Conservation (phyloP, 2,888 invertebrate genomes). For the Trisateles emortualis region DNA sequence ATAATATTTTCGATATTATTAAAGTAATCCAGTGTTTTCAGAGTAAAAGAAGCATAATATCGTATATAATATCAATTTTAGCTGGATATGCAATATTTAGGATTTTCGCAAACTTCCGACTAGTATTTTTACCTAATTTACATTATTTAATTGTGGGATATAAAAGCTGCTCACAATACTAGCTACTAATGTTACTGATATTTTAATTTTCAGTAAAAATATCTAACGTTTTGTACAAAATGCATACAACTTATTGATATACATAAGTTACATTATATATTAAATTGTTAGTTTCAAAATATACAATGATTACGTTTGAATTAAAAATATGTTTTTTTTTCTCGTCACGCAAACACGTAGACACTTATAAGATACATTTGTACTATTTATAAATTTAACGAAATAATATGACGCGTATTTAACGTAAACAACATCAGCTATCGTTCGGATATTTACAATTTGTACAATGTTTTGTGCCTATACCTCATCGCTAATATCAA, state of each 20-base stretch:
- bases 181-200: conserved; percentile 53
- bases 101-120: conserved; percentile 68
- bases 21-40: conserved; percentile 56
- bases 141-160: conserved; percentile 65
- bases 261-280: conserved; percentile 58
- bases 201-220: conserved; percentile 73
- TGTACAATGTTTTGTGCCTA: conserved; percentile 59
- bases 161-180: conserved; percentile 74
- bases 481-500: conserved; percentile 29
- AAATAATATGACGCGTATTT: conserved; percentile 55
- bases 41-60: conserved; percentile 57
- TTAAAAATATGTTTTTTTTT: conserved; percentile 55
- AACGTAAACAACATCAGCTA: conserved; percentile 58
- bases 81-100: conserved; percentile 69
- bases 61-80: conserved; percentile 63
- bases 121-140: conserved; percentile 71
- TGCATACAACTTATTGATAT: conserved; percentile 62
- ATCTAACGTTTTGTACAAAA: conserved; percentile 82
- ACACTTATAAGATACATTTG: conserved; percentile 79
- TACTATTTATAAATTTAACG: conserved; percentile 81
- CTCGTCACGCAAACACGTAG: conserved; percentile 45
- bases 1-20: conserved; percentile 13
- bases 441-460: conserved; percentile 73
- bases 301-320: conserved; percentile 62
- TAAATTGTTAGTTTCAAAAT: conserved; percentile 66